Percentiles rank a stretch among this genome's conserved stretches.
These are phyloP conservation scores for Neomonachus schauinslandi DNA, from an alignment of 2,113 vertebrate species.

Conservation along the genomic window DNA sequence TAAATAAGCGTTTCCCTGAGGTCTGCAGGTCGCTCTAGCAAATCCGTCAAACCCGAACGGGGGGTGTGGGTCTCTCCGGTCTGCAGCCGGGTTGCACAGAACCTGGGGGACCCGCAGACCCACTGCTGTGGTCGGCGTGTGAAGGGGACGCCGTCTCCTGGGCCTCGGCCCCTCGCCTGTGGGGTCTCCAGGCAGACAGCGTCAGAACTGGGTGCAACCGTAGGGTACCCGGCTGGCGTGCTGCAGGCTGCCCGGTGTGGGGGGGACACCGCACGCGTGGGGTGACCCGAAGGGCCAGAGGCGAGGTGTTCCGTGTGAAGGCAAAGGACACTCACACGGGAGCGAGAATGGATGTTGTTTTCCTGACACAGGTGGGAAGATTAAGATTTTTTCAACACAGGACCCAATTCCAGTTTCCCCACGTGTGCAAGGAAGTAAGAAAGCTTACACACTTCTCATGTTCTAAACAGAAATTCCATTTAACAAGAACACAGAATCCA, in stretches of 20 bases:
- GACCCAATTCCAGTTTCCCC: background rate
- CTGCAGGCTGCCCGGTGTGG: background rate
- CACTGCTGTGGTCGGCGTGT: rapidly evolving
- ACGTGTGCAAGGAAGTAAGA: rapidly evolving
- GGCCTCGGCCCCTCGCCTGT: background rate
- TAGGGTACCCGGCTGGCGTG: too few relatives aligned
- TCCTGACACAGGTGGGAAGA: background rate
- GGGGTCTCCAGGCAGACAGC: background rate
- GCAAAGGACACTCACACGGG: background rate
- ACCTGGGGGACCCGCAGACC: background rate
- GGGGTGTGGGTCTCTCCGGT: background rate
- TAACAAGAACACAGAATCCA: background rate
- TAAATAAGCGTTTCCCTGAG: background rate
- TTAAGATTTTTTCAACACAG: background rate
- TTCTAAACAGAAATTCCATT: background rate
- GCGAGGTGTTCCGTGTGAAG: background rate
- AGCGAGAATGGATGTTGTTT: background rate
- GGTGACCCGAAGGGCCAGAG: background rate
- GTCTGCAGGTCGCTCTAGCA: background rate
- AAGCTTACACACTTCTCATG: rapidly evolving
- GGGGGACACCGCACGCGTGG: rapidly evolving
- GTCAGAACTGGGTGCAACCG: background rate
- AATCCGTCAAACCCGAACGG: background rate
- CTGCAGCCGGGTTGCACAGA: rapidly evolving
- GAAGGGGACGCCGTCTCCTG: rapidly evolving